phyloP scores from a whole-genome alignment of 1,140 invertebrate genomes.

The Leucophenga varia region DNA sequence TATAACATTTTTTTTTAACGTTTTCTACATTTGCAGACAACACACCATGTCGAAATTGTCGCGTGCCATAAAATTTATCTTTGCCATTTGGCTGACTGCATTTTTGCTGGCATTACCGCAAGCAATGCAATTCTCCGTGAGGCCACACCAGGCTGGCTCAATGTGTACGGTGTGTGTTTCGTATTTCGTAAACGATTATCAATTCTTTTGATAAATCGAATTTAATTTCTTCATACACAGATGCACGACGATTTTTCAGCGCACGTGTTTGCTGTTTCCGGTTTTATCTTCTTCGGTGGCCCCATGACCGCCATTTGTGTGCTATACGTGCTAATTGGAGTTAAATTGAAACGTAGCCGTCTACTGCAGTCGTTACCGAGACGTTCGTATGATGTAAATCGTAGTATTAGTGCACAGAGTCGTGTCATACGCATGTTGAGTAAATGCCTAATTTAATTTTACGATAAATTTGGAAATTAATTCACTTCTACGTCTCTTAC shows the following conservation, averaged over 20 bases:
- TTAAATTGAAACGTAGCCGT: conserved; percentile 64
- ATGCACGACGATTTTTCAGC: conserved; percentile 64
- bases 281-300: conserved; percentile 79
- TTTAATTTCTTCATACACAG: conserved; percentile 14
- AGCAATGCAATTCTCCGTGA: conserved; percentile 72
- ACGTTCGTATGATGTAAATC: conserved; percentile 33
- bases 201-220: not conserved
- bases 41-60: conserved; percentile 83
- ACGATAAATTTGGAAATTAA: too few relatives aligned
- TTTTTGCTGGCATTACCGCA: conserved; percentile 77
- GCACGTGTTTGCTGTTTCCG: conserved; percentile 80
- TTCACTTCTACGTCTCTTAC: conserved; percentile 24
- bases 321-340: conserved; percentile 78
- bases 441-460: conserved; percentile 55
- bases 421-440: conserved; percentile 69
- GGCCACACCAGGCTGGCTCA: conserved; percentile 56
- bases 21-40: conserved; percentile 52
- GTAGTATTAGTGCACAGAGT: conserved; percentile 58
- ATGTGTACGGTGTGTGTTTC: too few relatives aligned
- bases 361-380: conserved; percentile 38
- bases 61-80: conserved; percentile 70
- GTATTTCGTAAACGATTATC: too few relatives aligned
- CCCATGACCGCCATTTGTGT: conserved; percentile 84
- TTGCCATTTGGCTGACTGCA: conserved; percentile 70
- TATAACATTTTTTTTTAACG: too few relatives aligned